Evolutionary conservation across 2,888 invertebrate species (phyloP).

Genomic region (Strigamia transsilvanica): DNA sequence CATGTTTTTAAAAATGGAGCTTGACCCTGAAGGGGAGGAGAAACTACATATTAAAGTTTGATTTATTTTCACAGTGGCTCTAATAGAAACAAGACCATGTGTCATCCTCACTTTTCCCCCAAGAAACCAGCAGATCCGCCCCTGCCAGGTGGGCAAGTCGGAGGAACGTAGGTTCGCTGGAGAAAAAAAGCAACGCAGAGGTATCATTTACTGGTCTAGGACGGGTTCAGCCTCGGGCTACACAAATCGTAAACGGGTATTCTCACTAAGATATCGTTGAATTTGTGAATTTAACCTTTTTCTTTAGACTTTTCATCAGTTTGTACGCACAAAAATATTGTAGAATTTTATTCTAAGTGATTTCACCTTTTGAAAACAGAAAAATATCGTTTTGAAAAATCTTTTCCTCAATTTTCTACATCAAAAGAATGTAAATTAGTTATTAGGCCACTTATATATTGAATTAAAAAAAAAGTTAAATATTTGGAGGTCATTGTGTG

Average conservation of each 20-base stretch:
- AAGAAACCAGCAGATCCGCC: not conserved
- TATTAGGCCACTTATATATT: not conserved
- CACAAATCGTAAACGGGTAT: not conserved
- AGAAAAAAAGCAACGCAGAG: not conserved
- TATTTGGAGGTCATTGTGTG: not conserved
- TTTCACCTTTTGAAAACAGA: no score
- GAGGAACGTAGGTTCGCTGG: not conserved
- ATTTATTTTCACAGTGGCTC: conserved; percentile 9
- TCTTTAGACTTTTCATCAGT: not conserved
- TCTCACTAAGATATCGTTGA: not conserved
- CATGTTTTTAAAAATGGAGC: not conserved
- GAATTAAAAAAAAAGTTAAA: not conserved
- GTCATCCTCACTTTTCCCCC: conserved; percentile 19
- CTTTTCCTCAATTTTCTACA: not conserved
- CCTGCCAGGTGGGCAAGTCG: conserved; percentile 26
- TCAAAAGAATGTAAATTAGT: not conserved
- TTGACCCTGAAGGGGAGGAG: not conserved
- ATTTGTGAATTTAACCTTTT: not conserved
- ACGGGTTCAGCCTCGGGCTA: not conserved
- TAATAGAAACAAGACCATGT: conserved; percentile 30
- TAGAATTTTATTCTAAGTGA: no score
- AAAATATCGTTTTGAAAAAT: not conserved
- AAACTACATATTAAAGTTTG: conserved; percentile 21
- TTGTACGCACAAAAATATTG: not conserved
- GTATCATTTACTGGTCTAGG: not conserved